Percentiles rank a stretch among this genome's conserved stretches.
Evolutionary conservation across 35 echinoderm and acorn worm genomes (phyloP).

Genomic region (Strongylocentrotus purpuratus): DNA sequence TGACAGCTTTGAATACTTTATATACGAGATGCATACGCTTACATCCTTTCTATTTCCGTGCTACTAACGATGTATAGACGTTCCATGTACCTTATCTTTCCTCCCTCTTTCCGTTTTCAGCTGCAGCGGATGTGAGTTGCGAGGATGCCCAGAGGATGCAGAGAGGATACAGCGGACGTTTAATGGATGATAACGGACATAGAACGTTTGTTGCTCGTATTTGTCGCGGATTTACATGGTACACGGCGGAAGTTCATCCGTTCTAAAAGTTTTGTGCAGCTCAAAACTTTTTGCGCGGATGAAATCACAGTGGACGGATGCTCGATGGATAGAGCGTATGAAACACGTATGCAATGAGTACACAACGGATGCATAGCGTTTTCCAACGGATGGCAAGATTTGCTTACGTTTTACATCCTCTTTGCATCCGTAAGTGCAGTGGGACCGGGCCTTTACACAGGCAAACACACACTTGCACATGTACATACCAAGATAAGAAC

Average conservation of each 20-base stretch:
- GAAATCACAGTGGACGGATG: slow-evolving; percentile 30
- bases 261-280: slow-evolving; percentile 39
- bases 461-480: too few species aligned
- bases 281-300: slow-evolving; percentile 39
- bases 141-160: slow-evolving; percentile 31
- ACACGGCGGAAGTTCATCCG: slow-evolving; percentile 4
- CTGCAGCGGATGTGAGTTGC: slow-evolving; percentile 31
- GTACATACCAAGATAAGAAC: too few species aligned
- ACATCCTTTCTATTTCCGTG: slow-evolving; percentile 29
- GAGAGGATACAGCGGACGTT: slow-evolving; percentile 31
- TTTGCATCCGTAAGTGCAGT: too few species aligned
- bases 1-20: neutral
- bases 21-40: slow-evolving; percentile 28
- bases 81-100: slow-evolving; percentile 33
- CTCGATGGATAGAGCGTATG: slow-evolving; percentile 43
- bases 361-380: slow-evolving; percentile 38
- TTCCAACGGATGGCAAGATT: slow-evolving; percentile 19
- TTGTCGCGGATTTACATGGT: slow-evolving; percentile 36
- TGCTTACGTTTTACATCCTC: neutral
- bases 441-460: too few species aligned
- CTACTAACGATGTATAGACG: slow-evolving; percentile 20
- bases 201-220: slow-evolving; percentile 8
- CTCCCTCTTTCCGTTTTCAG: slow-evolving; percentile 26
- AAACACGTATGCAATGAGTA: slow-evolving; percentile 32
- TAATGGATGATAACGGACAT: neutral